Percentiles rank a stretch among this genome's conserved stretches.
Evolutionary conservation across 2,797 vertebrate genomes (phyloP).

Genomic region (Mastacembelus armatus): DNA sequence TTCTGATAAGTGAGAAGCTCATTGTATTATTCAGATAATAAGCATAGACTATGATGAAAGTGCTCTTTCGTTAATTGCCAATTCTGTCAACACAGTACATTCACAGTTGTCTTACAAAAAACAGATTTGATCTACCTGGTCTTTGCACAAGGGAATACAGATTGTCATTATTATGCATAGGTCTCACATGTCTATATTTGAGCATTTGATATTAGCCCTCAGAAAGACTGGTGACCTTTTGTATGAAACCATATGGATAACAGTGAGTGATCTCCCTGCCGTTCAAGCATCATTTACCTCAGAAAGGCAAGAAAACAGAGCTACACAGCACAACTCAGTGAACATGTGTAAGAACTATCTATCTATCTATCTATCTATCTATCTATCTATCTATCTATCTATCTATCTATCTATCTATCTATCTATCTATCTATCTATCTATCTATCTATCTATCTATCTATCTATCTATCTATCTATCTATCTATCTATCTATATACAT

Average conservation of each 20-base stretch:
- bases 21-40: slow-evolving; percentile 2
- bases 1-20: neutral
- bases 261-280: slow-evolving; percentile 79
- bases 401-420: neutral
- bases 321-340: slow-evolving; percentile 42
- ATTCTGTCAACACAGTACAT: slow-evolving; percentile 12
- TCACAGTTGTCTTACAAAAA: slow-evolving; percentile 38
- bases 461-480: too few relatives aligned
- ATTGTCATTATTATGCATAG: slow-evolving; percentile 74
- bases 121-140: slow-evolving; percentile 48
- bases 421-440: neutral
- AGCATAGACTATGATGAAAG: slow-evolving; percentile 11
- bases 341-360: slow-evolving; percentile 32
- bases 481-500: neutral
- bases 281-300: slow-evolving; percentile 86
- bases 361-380: neutral
- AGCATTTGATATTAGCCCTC: slow-evolving; percentile 82
- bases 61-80: slow-evolving; percentile 2
- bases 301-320: slow-evolving; percentile 57
- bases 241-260: slow-evolving; percentile 81
- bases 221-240: slow-evolving; percentile 75
- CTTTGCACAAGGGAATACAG: slow-evolving; percentile 69
- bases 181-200: slow-evolving; percentile 74
- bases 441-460: too few relatives aligned
- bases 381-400: neutral